Evolutionary conservation across 2,888 invertebrate genomes (phyloP).

Genomic region (Eugnorisma glareosa): DNA sequence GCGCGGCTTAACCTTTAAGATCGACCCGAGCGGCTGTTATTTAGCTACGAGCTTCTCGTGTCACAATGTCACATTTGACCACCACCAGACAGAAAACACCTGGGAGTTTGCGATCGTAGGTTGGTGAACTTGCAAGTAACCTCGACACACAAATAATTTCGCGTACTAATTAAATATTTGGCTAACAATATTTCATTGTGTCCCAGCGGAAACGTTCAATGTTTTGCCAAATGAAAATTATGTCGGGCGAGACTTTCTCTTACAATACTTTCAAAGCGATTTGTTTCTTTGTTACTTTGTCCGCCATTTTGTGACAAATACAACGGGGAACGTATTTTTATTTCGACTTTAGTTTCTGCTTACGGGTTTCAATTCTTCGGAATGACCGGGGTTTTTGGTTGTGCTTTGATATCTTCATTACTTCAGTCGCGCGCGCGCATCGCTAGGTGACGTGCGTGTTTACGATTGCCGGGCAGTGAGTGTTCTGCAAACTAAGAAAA

Average conservation of each 20-base stretch:
- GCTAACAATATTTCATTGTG: constrained; percentile 42
- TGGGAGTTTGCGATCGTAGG: not conserved
- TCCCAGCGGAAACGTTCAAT: constrained; percentile 47
- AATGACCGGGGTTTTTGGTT: not conserved
- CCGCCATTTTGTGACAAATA: constrained; percentile 12
- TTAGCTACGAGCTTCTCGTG: too few species aligned
- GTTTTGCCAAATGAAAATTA: constrained; percentile 47
- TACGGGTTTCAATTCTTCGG: constrained; percentile 4
- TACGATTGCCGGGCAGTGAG: too few species aligned
- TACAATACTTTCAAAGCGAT: constrained; percentile 27
- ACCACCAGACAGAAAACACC: too few species aligned
- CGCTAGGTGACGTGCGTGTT: too few species aligned
- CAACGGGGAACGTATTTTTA: constrained; percentile 4
- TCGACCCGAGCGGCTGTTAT: too few species aligned
- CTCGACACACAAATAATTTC: constrained; percentile 9
- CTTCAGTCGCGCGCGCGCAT: too few species aligned
- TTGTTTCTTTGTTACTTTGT: constrained; percentile 32
- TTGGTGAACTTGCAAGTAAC: not conserved
- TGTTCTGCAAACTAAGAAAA: too few species aligned
- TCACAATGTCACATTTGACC: too few species aligned
- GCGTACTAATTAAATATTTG: constrained; percentile 49
- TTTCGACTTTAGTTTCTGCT: constrained; percentile 10
- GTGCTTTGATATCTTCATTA: constrained; percentile 34
- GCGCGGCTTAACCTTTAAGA: too few species aligned
- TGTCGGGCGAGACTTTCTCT: constrained; percentile 4